Base-by-base conservation (phyloP, 2,797 vertebrate genomes). In the Pseudomugil tenellus region DNA sequence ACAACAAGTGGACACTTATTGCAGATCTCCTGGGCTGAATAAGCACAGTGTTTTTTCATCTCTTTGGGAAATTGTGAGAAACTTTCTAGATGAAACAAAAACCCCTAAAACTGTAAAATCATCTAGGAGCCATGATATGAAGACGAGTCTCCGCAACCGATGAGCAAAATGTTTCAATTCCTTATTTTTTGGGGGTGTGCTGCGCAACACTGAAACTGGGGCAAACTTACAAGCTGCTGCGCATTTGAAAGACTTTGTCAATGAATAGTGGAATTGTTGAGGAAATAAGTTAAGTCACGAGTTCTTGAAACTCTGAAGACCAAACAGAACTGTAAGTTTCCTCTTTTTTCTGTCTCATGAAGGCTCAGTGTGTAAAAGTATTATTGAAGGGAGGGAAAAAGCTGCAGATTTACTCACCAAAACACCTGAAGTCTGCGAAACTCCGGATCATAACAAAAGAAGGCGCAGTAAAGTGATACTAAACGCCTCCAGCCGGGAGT, bases 161-260 rank as follows among this genome's bases (percentile, higher is more conserved):
- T 13, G 14, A 41, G 46, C 29, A 9, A 52, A 76, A 78, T n/a
- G 67, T 89, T 84, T 84, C 67, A 58, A 57, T 76, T 81, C 74
- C 77, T 12, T 5, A 29, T 58, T 48, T 3, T 21, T n/a, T n/a
- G n/a, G n/a, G n/a, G n/a, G 3, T 61, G 71, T 60, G 54, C 34
- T 60, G 60, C 52, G 61, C 63, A 43, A 13, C 6, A 10, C 6
- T 0, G 52, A 57, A 55, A 25, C 51, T 3, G 55, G 28, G 3
- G 6, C 17, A 16, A 29, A 26, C 51, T 12, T 2, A 28, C 3
- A 59, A 67, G 39, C 25, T 17, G 41, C 57, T 46, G 63, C 49
- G 59, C 17, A 16, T 46, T 12, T 3, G 10, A 17, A n/a, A n/a
- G 17, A 12, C 7, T 41, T 46, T 0, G 13, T 3, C 11, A 14